Evolutionary conservation across 2,797 vertebrate genomes (phyloP), one percentile per base, ranked within the genome.

Genomic region (Coregonus sp.): DNA sequence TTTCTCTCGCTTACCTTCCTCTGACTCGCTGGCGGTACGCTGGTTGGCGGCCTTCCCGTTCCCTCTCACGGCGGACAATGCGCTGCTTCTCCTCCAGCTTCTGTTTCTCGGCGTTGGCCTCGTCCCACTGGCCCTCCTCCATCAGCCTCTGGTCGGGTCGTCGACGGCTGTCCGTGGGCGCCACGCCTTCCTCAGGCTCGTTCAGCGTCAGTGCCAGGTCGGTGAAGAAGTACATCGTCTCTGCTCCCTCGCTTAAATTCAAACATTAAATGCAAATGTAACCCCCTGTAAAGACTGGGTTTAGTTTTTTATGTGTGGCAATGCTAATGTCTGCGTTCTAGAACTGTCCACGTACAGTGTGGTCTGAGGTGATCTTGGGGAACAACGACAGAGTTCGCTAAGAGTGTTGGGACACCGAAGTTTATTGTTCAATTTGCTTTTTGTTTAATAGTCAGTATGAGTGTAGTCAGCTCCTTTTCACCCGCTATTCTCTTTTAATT

Each of bases 151-250:
- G 98, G 91, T 99, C 98, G 0, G 97, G 98, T 4, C 97, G 93
- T 16, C 93, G 87, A 5, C 98, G 93, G 92, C 98, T 99, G 89
- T 99, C 98, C 0, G 96, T 98, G 54, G 97, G 97, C 0, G 97
- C 97, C 0, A 96, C 90, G 0, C 95, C 93, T 0, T 90, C 92
- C 83, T 99, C 98, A 0, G 66, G 80, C 54, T 98, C 97, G 0
- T 99, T 99, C 31, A 99, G 92, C 0, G 96, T 97, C 73, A 99
- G 89, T 0, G 97, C 97, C 82, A 99, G 89, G 25, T 94, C 90
- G 0, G 98, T 98, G 87, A 99, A 99, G 89, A 96, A 99, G 87
- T 99, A 99, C 97, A 98, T 99, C 89, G 96, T 95, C 81, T 99
- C 98, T 0, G 98, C 96, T 2, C 96, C 93, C 12, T 99, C 97